Evolutionary conservation across 1,140 invertebrate species (phyloP).

Genomic region (Pygmarrhopalites habei): DNA sequence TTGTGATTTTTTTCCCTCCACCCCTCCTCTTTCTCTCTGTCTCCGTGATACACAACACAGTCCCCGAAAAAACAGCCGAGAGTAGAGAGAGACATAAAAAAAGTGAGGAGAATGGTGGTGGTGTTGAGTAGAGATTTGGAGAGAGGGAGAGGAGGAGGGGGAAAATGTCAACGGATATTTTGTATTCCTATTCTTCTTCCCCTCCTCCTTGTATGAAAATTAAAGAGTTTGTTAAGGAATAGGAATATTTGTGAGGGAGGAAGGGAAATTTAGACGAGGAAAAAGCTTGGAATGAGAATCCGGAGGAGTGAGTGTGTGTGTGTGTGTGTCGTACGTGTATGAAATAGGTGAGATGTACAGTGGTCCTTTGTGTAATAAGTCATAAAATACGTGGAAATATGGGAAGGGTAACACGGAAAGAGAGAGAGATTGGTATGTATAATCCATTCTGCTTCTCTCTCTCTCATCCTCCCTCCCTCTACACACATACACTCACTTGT

Average conservation of each 20-base stretch:
- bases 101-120: not conserved
- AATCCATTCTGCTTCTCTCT: slow-evolving; percentile 4
- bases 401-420: slow-evolving; percentile 17
- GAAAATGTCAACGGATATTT: slow-evolving; percentile 2
- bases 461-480: too few species aligned
- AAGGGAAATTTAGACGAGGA: not conserved
- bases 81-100: too few species aligned
- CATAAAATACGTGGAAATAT: slow-evolving; percentile 30
- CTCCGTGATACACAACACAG: not conserved
- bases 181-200: not conserved
- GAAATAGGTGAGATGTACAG: slow-evolving; percentile 3
- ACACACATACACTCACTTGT: too few species aligned
- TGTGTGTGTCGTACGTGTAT: slow-evolving; percentile 8
- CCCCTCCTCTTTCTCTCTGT: not conserved
- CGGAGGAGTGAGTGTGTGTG: too few species aligned
- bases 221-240: slow-evolving; percentile 3
- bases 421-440: slow-evolving; percentile 7
- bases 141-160: not conserved
- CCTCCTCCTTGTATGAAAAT: not conserved
- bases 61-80: too few species aligned
- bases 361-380: slow-evolving; percentile 29
- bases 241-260: not conserved
- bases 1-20: not conserved
- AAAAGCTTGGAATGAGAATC: slow-evolving; percentile 8
- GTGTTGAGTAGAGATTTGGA: not conserved